Conservation (phyloP, 2,888 invertebrate species). For the Theodoxus fluviatilis region DNA sequence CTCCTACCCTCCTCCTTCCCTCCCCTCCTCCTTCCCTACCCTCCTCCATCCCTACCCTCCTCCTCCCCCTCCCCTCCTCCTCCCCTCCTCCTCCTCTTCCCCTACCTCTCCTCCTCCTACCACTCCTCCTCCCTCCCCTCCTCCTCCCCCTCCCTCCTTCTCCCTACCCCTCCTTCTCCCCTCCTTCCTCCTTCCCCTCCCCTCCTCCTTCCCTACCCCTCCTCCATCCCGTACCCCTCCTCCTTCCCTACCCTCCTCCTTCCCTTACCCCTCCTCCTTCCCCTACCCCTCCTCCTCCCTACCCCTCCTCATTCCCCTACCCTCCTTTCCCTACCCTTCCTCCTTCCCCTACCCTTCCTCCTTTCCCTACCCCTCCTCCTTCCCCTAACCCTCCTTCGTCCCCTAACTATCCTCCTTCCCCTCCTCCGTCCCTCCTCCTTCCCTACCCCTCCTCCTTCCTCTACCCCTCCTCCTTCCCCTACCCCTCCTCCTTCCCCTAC, state of each 20-base stretch:
- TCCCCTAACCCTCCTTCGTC: neutral
- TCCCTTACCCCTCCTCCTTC: no score
- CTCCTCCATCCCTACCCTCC: neutral
- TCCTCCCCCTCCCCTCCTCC: conserved; percentile 7
- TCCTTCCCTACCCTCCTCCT: no score
- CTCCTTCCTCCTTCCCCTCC: neutral
- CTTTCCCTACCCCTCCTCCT: neutral
- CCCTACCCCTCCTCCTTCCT: no score
- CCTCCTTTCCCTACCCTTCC: neutral
- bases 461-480: no score
- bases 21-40: neutral
- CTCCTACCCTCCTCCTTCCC: neutral
- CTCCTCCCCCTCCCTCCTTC: neutral
- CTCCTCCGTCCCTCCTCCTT: no score
- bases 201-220: neutral
- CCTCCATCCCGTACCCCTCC: neutral
- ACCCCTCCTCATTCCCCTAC: neutral
- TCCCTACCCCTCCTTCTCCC: neutral
- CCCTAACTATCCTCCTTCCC: neutral
- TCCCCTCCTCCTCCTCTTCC: neutral
- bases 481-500: no score
- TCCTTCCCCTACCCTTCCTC: neutral
- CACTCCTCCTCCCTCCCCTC: neutral
- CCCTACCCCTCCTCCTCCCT: no score
- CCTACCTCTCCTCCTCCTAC: no score